Base-by-base conservation (phyloP, 2,113 vertebrate species). In the Serranochromis macrocephalus region DNA sequence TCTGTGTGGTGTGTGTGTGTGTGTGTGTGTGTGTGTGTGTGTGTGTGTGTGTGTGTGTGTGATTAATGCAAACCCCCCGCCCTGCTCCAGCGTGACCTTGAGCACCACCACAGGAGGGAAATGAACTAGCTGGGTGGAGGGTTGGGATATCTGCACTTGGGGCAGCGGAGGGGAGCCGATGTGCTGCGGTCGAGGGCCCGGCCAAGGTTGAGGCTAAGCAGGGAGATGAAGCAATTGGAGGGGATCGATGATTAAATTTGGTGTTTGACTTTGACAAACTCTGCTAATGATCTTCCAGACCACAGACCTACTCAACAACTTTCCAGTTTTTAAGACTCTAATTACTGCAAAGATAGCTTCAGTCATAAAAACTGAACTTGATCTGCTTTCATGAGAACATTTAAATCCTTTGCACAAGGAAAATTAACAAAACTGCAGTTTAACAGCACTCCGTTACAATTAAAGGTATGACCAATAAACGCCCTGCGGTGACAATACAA, bases 11-110 rank as follows among this genome's bases (percentile, higher is more conserved):
- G n/a, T n/a, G n/a, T n/a, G n/a, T n/a, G n/a, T n/a, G n/a, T n/a
- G n/a, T n/a, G n/a, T n/a, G n/a, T n/a, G n/a, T n/a, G n/a, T n/a
- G n/a, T n/a, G n/a, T n/a, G n/a, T n/a, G n/a, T n/a, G n/a, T n/a
- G 71, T 42, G 33, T 80, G 47, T 63, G 51, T 54, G n/a, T 53
- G 61, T 66, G 47, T 80, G 81, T 91, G 84, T 84, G 75, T n/a
- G 21, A 94, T 94, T 95, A 96, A 94, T 95, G 85, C 75, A 16
- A 93, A 92, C 90, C 91, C 92, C 90, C 89, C 31, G 81, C 85
- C 71, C 40, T 85, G 91, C 90, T 89, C 84, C 83, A 42, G 33
- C 54, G 17, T 93, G 94, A 95, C 94, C 94, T 96, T 95, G 94
- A 94, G 90, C 82, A 86, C 88, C 94, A 89, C 93, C 90, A 83